phyloP scores from a whole-genome alignment of 2,888 invertebrate genomes.

The Ochropleura leucogaster region DNA sequence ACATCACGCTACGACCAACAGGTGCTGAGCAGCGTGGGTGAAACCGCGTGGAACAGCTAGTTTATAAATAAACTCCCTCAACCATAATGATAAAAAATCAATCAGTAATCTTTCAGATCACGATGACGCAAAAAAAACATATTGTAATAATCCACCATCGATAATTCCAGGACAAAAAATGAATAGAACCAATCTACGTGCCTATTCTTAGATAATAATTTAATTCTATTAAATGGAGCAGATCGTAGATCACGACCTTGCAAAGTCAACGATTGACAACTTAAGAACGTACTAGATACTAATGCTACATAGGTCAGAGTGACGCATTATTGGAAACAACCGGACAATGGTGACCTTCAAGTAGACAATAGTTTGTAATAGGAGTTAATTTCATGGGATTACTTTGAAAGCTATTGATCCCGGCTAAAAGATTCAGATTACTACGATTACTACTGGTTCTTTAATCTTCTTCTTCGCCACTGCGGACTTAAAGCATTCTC shows the following conservation, averaged over 20 bases:
- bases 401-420: not conserved
- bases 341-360: constrained; percentile 48
- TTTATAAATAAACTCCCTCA: too few relatives aligned
- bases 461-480: too few relatives aligned
- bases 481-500: too few relatives aligned
- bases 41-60: too few relatives aligned
- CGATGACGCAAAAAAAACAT: not conserved
- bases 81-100: too few relatives aligned
- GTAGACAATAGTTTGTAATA: constrained; percentile 21
- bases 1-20: too few relatives aligned
- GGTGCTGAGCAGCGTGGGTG: too few relatives aligned
- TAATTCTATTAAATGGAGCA: constrained; percentile 33
- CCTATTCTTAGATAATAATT: constrained; percentile 44
- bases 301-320: not conserved
- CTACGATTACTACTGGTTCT: too few relatives aligned
- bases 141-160: constrained; percentile 21
- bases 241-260: constrained; percentile 51
- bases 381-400: not conserved
- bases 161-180: constrained; percentile 41
- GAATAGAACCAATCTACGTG: constrained; percentile 20
- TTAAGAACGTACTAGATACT: not conserved
- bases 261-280: constrained; percentile 29
- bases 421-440: too few relatives aligned
- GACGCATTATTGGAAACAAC: constrained; percentile 35
- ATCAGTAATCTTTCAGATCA: not conserved